Evolutionary conservation across 2,113 vertebrate species (phyloP).

Genomic region (Protobothrops flavoviridis): DNA sequence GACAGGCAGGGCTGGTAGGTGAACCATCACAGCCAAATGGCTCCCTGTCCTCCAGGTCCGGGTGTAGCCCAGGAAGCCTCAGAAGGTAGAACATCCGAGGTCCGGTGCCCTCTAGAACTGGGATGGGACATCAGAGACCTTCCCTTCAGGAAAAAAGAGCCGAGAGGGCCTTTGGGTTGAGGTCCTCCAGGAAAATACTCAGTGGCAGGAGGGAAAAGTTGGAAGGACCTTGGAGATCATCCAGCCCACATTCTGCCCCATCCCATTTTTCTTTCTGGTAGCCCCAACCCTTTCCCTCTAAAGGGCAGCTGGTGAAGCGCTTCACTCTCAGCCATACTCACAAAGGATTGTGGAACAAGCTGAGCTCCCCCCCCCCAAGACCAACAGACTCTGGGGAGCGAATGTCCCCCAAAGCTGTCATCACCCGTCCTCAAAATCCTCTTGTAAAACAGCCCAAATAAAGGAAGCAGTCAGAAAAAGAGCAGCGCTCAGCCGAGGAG

Average conservation of each 20-base stretch:
- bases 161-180: background rate
- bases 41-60: background rate
- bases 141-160: background rate
- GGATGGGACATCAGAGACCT: background rate
- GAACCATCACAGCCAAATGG: too few species aligned
- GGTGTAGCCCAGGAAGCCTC: background rate
- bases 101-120: background rate
- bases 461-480: conserved; percentile 53
- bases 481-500: conserved; percentile 38
- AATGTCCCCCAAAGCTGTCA: conserved; percentile 32
- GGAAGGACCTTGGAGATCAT: background rate
- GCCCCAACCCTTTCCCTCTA: background rate
- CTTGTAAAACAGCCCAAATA: conserved; percentile 28
- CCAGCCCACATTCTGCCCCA: background rate
- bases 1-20: background rate
- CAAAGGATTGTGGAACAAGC: background rate
- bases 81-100: background rate
- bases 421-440: conserved; percentile 41
- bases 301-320: background rate
- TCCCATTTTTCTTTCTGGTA: background rate
- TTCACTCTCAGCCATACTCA: background rate
- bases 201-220: background rate
- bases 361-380: background rate
- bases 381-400: conserved; percentile 13
- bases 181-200: background rate